phyloP scores from a whole-genome alignment of 53 echinoderm and acorn worm species.

The Apostichopus leukothele region DNA sequence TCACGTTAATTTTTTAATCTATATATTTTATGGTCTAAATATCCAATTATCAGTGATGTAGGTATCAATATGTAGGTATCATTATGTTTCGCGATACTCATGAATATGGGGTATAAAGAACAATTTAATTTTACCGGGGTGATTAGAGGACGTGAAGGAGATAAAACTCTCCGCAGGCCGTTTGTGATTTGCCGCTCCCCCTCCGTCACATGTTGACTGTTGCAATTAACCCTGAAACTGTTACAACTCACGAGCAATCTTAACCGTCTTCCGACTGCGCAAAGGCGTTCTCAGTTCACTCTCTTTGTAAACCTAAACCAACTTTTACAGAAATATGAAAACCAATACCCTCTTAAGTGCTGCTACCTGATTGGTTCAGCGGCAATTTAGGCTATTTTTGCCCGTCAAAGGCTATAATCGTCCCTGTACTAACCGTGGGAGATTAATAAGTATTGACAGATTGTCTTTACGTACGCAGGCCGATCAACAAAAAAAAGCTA shows the following conservation, averaged over 20 bases:
- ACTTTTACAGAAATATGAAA: constrained; percentile 39
- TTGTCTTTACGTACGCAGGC: constrained; percentile 13
- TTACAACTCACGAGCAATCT: constrained; percentile 6
- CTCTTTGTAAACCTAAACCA: constrained; percentile 36
- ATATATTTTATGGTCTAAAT: too few species aligned
- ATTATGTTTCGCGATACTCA: too few species aligned
- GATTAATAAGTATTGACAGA: background rate
- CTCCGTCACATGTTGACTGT: constrained; percentile 13
- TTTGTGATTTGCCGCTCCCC: constrained; percentile 9
- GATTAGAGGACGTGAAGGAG: too few species aligned
- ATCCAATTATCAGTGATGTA: too few species aligned
- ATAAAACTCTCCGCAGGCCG: background rate
- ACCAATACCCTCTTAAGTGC: constrained; percentile 28
- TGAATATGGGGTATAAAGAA: too few species aligned
- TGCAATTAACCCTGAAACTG: constrained; percentile 40
- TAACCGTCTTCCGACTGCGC: constrained; percentile 13
- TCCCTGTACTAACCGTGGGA: constrained; percentile 22
- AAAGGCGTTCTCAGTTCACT: constrained; percentile 36
- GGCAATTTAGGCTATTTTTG: constrained; percentile 31
- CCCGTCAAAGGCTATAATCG: constrained; percentile 38
- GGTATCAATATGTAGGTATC: too few species aligned
- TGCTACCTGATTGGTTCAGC: background rate
- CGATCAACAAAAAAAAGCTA: background rate
- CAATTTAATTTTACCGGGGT: too few species aligned
- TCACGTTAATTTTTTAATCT: too few species aligned